A percentile compares a stretch with the other conserved stretches of the same genome.
These are phyloP conservation scores for Automeris io DNA, from an alignment of 2,888 invertebrate species.

Conservation along the genomic window DNA sequence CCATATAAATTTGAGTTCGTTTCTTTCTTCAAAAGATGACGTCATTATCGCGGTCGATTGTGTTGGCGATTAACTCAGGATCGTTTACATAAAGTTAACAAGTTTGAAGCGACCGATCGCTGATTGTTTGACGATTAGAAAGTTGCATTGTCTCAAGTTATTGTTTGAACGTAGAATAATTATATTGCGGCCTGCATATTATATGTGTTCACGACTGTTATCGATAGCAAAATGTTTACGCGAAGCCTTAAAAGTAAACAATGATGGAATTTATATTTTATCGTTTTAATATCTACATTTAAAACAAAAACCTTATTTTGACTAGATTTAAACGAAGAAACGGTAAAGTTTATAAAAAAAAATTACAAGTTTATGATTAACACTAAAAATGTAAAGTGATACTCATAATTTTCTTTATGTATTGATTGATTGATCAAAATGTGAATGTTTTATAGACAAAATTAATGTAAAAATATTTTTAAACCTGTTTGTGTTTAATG, in stretches of 20 bases:
- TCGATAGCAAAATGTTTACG: conserved; percentile 42
- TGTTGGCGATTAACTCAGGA: conserved; percentile 27
- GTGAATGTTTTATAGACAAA: too few relatives aligned
- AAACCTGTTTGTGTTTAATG: too few relatives aligned
- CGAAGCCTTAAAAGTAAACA: conserved; percentile 23
- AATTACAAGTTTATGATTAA: too few relatives aligned
- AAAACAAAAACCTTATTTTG: conserved; percentile 3
- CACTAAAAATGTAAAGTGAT: too few relatives aligned
- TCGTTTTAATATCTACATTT: too few relatives aligned
- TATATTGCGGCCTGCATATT: conserved; percentile 36
- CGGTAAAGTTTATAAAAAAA: too few relatives aligned
- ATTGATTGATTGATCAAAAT: too few relatives aligned
- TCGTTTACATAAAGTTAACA: conserved; percentile 18
- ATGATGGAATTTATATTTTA: conserved; percentile 4
- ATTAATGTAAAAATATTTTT: too few relatives aligned
- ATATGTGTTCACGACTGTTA: too few relatives aligned
- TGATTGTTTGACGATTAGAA: conserved; percentile 12
- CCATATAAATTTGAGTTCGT: conserved; percentile 56
- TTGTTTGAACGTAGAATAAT: conserved; percentile 23
- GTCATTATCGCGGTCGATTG: conserved; percentile 60
- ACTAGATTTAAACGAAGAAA: background rate
- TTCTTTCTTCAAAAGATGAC: conserved; percentile 70
- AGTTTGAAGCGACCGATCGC: background rate
- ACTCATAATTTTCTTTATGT: too few relatives aligned
- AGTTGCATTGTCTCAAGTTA: conserved; percentile 58